Base-by-base conservation (phyloP, 2,888 invertebrate species). In the Acleris holmiana region DNA sequence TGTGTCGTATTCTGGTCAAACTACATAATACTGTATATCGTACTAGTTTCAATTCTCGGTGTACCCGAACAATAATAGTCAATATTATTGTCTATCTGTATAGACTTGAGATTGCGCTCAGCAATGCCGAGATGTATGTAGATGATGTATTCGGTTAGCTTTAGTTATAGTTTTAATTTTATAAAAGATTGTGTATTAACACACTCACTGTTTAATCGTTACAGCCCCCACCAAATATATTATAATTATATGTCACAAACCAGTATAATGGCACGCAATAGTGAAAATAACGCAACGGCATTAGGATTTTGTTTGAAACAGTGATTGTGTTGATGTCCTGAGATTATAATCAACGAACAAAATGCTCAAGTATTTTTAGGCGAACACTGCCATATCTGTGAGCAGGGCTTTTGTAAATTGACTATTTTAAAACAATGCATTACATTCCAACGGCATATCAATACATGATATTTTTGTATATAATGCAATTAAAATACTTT, bases 1-100 rank as follows among this genome's bases (percentile, higher is more conserved):
- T 83, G 82, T 84, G 85, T 87, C 87, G 84, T 86, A 91, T 92
- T 92, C 92, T 92, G 92, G 92, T 92, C 92, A 92, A 91, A 85
- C 85, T 88, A 88, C 86, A 84, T 91, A 88, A 89, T 90, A 86
- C 84, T 78, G 71, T 76, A 74, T 80, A 74, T 80, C 80, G 78
- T 83, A 85, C 83, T 89, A 88, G 85, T 83, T 84, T 83, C 81
- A 84, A 83, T 82, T 83, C 80, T 88, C 84, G 86, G 86, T 82
- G 71, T 76, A 73, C 74, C 70, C 73, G 71, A 78, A 75, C 76
- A 75, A 74, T 76, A 73, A 76, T 78, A 75, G 76, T 78, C 74
- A 76, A 75, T 75, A 73, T 74, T 77, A 76, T 75, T 79, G 75
- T 75, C 76, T 61, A 64, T 61, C 56, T 67, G 55, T 67, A 66